Evolutionary conservation across 2,113 vertebrate species (phyloP).

Genomic region (Nannobrachium achirus): DNA sequence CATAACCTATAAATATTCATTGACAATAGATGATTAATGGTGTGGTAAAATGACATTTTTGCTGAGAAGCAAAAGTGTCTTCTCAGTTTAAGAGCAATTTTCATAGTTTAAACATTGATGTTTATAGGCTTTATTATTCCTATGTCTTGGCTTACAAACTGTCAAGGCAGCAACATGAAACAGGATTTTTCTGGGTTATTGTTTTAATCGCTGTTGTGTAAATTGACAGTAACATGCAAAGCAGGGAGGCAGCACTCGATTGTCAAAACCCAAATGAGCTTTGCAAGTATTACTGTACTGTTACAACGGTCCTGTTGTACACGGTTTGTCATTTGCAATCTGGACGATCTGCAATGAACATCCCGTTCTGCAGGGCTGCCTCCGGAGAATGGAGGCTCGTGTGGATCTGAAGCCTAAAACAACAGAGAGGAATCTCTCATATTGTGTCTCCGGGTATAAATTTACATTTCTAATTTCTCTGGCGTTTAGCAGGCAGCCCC

Average conservation of each 20-base stretch:
- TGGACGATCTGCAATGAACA: constrained; percentile 73
- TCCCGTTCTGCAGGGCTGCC: constrained; percentile 68
- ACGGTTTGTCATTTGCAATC: constrained; percentile 70
- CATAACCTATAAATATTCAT: no score
- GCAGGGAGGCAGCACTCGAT: constrained; percentile 28
- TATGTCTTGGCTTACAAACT: constrained; percentile 22
- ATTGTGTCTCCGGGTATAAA: constrained; percentile 76
- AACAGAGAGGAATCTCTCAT: constrained; percentile 68
- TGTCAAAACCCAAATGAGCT: constrained; percentile 61
- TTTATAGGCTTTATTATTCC: constrained; percentile 13
- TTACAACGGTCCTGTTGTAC: constrained; percentile 71
- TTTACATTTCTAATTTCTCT: constrained; percentile 78
- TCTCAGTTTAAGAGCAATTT: background rate
- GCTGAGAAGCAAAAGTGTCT: constrained; percentile 28
- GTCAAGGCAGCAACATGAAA: constrained; percentile 11
- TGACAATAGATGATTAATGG: no score
- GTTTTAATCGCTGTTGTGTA: constrained; percentile 17
- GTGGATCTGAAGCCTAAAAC: constrained; percentile 64
- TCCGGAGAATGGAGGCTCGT: constrained; percentile 65
- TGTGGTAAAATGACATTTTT: constrained; percentile 37
- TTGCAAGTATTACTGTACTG: constrained; percentile 59
- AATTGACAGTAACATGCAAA: constrained; percentile 37
- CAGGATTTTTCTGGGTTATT: background rate
- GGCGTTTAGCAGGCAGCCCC: constrained; percentile 65
- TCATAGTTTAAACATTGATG: background rate